Conservation (phyloP, 1,140 invertebrate species). For the Pemphigus obesinymphae region DNA sequence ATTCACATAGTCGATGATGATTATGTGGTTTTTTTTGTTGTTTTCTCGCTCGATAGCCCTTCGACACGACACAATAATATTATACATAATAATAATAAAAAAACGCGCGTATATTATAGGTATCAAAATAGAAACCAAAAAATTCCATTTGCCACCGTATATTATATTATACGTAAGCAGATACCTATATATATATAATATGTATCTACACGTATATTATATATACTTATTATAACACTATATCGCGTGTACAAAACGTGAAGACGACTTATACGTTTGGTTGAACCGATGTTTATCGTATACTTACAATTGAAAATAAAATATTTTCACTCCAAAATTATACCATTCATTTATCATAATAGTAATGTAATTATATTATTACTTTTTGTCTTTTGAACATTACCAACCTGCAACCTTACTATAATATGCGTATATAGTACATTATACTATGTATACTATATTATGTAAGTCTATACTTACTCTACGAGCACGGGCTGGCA, state of each 20-base stretch:
- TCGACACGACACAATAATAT: neutral
- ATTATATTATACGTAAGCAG: too few relatives aligned
- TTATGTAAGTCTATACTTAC: too few relatives aligned
- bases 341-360: neutral
- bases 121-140: neutral
- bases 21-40: slow-evolving; percentile 34
- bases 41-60: neutral
- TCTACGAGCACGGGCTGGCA: too few relatives aligned
- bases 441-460: too few relatives aligned
- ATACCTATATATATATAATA: too few relatives aligned
- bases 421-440: too few relatives aligned
- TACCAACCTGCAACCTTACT: too few relatives aligned
- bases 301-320: neutral
- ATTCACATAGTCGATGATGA: slow-evolving; percentile 32
- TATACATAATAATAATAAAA: neutral
- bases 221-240: neutral
- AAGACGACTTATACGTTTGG: neutral
- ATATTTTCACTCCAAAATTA: neutral
- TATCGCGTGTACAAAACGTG: neutral
- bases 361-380: neutral
- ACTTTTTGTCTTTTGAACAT: neutral
- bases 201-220: neutral
- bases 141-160: neutral
- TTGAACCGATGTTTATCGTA: neutral
- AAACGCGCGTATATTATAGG: too few relatives aligned